Base-by-base conservation (phyloP, 2,113 vertebrate species). In the Sturnira hondurensis region DNA sequence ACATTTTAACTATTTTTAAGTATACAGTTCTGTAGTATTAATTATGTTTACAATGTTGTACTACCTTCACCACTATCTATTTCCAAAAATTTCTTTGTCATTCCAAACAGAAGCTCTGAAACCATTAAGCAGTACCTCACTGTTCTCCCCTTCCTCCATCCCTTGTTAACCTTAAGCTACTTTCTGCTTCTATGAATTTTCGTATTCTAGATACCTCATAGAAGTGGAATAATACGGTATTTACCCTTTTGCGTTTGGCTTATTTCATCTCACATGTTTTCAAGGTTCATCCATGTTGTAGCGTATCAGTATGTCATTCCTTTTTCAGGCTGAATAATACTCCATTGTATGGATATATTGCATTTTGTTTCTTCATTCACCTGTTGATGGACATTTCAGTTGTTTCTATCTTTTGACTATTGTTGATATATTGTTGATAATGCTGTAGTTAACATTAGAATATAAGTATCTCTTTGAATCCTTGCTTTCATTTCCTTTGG, bases 221-320 rank as follows among this genome's bases (percentile, higher is more conserved):
- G 43, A 80, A 52, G 0, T 80, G 71, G 43, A 73, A 80, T 89
- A 33, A 65, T 54, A 41, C 20, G 61, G 13, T 78, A 68, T 71
- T 70, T 89, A 6, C 85, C 65, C 38, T 90, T 61, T 73, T 80
- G 7, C 74, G 56, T 81, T 82, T 96, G 81, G 15, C 36, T 73
- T 86, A 78, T 80, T 93, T 93, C 43, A 65, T 54, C 84, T 80
- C 54, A 58, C 71, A 28, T 38, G 43, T 90, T 80, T 93, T 89
- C 56, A 85, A 65, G 14, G 19, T 90, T 96, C 17, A 71, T 63
- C 52, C 31, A 22, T 93, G 24, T n/a, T 54, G 15, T 56, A 90
- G 56, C 65, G 33, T 67, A 45, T 86, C 38, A 67, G 38, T 89
- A 86, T 38, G 63, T 41, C 45, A 65, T 50, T 85, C 7, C 9